These are phyloP conservation scores for Alouatta palliata DNA, from an alignment of 2,113 vertebrate species.

Conservation along the genomic window DNA sequence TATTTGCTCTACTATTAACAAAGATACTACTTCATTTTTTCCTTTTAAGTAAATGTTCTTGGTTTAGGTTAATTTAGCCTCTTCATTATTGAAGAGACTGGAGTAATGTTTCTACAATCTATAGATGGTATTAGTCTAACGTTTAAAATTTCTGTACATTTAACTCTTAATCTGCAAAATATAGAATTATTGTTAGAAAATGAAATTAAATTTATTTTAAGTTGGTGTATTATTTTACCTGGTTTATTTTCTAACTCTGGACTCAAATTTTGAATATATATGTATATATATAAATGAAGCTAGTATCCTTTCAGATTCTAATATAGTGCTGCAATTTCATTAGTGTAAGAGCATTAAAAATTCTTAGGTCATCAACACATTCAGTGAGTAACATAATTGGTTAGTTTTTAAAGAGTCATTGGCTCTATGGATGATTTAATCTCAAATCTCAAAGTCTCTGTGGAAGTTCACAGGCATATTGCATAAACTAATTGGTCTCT, in stretches of 20 bases:
- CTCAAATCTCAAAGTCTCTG: background rate
- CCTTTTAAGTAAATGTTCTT: background rate
- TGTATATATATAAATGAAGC: background rate
- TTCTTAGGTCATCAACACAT: conserved; percentile 24
- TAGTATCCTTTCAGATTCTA: background rate
- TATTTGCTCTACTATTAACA: background rate
- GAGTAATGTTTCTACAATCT: background rate
- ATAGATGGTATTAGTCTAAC: background rate
- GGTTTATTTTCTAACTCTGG: background rate
- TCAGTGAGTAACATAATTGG: conserved; percentile 49
- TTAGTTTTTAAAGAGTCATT: conserved; percentile 37
- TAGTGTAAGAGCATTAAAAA: background rate
- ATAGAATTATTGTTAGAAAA: background rate
- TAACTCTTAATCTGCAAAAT: background rate
- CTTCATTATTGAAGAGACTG: background rate
- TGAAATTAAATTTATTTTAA: background rate
- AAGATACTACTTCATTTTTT: background rate
- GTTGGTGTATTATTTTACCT: background rate
- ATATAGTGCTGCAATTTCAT: background rate
- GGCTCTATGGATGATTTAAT: conserved; percentile 30
- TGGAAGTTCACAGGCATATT: background rate
- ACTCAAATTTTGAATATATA: background rate
- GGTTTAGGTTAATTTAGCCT: background rate
- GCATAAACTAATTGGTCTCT: background rate
- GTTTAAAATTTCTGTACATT: background rate